Base-by-base conservation (phyloP, 2,888 invertebrate species). In the Papilio demoleus region DNA sequence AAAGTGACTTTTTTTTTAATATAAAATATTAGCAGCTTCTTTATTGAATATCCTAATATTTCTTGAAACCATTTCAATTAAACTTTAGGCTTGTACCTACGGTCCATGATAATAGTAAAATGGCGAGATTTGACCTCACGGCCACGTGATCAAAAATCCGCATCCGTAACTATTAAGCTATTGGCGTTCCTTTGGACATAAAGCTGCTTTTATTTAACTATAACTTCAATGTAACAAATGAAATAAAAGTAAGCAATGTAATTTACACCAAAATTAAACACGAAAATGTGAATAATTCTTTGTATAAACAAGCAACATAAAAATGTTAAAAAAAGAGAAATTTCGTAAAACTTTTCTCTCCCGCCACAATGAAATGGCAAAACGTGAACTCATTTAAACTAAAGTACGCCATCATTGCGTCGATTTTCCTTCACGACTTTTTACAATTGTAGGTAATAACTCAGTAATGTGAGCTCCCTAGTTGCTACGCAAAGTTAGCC, bases 351-450 rank as follows among this genome's bases (percentile, higher is more conserved):
- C 34, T 38, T 24, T 24, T 4, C 59, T 53, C 38, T 19, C 36
- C 22, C 60, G 60, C 60, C 60, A 24, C 60, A 40, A 40, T 40
- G 38, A 59, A 59, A 24, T 40, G 40, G 24, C 60, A 24, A 40
- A 60, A 60, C 60, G 40, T 38, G 40, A 40, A 60, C 60, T 60
- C 60, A 60, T 60, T 60, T 60, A 60, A 60, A 60, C 60, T 60
- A 38, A 40, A 40, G 60, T 60, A 60, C 24, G 38, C 38, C 60
- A 60, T 60, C 40, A 60, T 40, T 40, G 60, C 60, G n/a, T 40
- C 40, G 38, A 60, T 60, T 60, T 40, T 38, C 60, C 38, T 40
- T 60, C 38, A 60, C 60, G 60, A 60, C 38, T 60, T 40, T 60
- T 40, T 60, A 60, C 40, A 40, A 38, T 40, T 38, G 38, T 60